A percentile compares a stretch with the other conserved stretches of the same genome.
phyloP scores from a whole-genome alignment of 1,140 invertebrate genomes.

The Zaprionus vittiger region DNA sequence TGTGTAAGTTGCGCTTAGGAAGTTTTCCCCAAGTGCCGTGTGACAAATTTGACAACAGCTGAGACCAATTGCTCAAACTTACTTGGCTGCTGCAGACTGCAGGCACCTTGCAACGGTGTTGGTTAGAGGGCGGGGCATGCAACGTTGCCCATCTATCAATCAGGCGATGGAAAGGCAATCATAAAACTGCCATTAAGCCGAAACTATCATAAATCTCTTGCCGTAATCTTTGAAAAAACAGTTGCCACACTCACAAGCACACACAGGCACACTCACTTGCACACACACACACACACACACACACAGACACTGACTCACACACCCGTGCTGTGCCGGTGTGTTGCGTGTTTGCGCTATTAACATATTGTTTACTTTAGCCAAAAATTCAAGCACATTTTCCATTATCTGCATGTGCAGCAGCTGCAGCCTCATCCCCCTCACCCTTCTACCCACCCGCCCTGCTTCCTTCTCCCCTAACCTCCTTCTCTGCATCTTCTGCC shows the following conservation, averaged over 20 bases:
- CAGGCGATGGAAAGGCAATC: slow-evolving; percentile 61
- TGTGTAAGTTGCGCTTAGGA: slow-evolving; percentile 72
- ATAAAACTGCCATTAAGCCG: slow-evolving; percentile 76
- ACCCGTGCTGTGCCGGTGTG: background rate
- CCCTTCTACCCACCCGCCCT: no score
- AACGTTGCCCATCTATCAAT: slow-evolving; percentile 62
- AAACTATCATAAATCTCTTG: slow-evolving; percentile 70
- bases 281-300: background rate
- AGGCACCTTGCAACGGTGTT: slow-evolving; percentile 24
- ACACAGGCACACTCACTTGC: background rate
- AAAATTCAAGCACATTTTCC: slow-evolving; percentile 50
- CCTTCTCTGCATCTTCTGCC: no score
- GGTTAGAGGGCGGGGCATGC: slow-evolving; percentile 1
- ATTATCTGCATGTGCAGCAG: slow-evolving; percentile 60
- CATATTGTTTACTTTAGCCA: slow-evolving; percentile 71
- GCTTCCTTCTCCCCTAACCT: no score
- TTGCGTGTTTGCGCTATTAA: slow-evolving; percentile 53
- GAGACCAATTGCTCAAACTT: slow-evolving; percentile 62
- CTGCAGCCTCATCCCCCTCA: background rate
- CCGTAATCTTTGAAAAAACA: slow-evolving; percentile 62
- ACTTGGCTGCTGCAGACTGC: slow-evolving; percentile 1
- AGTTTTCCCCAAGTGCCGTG: slow-evolving; percentile 52
- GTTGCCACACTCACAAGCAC: slow-evolving; percentile 5
- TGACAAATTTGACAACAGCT: slow-evolving; percentile 79
- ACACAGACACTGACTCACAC: background rate